Evolutionary conservation across 2,888 invertebrate species (phyloP).

Genomic region (Meghimatium bilineatum): DNA sequence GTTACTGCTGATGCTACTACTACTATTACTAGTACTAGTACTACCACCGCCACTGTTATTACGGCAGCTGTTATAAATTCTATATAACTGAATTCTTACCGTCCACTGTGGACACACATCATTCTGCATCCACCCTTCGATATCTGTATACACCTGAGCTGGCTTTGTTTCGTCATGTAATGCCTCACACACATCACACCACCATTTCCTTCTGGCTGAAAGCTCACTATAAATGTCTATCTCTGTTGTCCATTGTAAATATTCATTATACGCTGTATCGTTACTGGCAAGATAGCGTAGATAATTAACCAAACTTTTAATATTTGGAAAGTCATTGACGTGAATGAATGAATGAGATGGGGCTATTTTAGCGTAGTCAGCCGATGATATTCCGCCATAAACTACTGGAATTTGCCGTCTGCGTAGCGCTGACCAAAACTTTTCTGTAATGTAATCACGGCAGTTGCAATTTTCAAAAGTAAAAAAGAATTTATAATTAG

Average conservation of each 20-base stretch:
- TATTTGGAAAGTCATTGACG: constrained; percentile 55
- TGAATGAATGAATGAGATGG: constrained; percentile 54
- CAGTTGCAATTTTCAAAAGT: constrained; percentile 65
- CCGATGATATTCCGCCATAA: constrained; percentile 56
- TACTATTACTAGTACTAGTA: no score
- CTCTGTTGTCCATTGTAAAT: constrained; percentile 58
- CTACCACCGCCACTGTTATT: no score
- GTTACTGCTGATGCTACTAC: no score
- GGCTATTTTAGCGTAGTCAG: constrained; percentile 47
- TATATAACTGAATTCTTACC: constrained; percentile 39
- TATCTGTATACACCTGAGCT: constrained; percentile 51
- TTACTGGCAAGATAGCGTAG: constrained; percentile 55
- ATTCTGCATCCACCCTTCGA: constrained; percentile 51
- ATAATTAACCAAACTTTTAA: constrained; percentile 55
- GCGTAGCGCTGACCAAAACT: constrained; percentile 60
- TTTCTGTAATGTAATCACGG: constrained; percentile 65
- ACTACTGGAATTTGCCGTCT: constrained; percentile 64
- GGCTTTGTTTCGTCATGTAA: constrained; percentile 55
- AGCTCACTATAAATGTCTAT: constrained; percentile 56
- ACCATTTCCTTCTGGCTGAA: constrained; percentile 51
- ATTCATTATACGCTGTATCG: constrained; percentile 61
- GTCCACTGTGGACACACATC: constrained; percentile 52
- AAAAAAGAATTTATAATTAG: constrained; percentile 64
- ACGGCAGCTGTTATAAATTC: background rate
- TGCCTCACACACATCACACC: constrained; percentile 62